These are phyloP conservation scores for Lordiphosa fenestrarum DNA, from an alignment of 2,888 invertebrate species.

Conservation along the genomic window DNA sequence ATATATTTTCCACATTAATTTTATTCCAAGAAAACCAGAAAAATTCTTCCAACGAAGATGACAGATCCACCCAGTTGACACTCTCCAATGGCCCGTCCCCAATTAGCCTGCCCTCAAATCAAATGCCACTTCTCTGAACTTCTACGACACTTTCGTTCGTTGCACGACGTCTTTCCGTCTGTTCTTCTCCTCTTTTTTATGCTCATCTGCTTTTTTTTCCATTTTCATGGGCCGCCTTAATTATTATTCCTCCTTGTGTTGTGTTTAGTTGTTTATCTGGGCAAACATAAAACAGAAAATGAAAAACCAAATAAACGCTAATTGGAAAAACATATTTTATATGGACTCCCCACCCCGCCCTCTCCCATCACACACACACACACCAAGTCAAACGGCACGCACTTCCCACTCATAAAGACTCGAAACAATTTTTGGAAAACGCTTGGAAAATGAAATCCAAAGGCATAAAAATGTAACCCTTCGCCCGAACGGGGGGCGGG, in stretches of 20 bases:
- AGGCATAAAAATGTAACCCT: constrained; percentile 64
- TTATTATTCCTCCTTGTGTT: constrained; percentile 20
- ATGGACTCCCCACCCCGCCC: constrained; percentile 40
- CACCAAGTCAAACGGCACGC: constrained; percentile 41
- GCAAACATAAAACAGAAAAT: constrained; percentile 67
- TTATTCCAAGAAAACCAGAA: no score
- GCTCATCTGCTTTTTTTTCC: not conserved
- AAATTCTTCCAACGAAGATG: no score
- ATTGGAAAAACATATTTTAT: constrained; percentile 75
- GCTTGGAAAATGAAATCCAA: constrained; percentile 52
- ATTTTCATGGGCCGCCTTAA: constrained; percentile 28
- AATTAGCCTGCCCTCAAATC: constrained; percentile 13
- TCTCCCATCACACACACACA: not conserved
- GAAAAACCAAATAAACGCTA: constrained; percentile 76
- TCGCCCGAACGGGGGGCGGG: constrained; percentile 40
- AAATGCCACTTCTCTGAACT: constrained; percentile 9
- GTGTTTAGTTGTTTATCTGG: constrained; percentile 58
- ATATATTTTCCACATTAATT: no score
- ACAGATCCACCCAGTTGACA: no score
- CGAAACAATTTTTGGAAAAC: constrained; percentile 58
- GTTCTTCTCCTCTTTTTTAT: not conserved
- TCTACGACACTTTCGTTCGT: constrained; percentile 11
- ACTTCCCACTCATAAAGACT: constrained; percentile 72
- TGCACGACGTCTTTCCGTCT: not conserved
- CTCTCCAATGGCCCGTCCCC: constrained; percentile 1